Base-by-base conservation (phyloP, 2,888 invertebrate species). In the Troides helena region DNA sequence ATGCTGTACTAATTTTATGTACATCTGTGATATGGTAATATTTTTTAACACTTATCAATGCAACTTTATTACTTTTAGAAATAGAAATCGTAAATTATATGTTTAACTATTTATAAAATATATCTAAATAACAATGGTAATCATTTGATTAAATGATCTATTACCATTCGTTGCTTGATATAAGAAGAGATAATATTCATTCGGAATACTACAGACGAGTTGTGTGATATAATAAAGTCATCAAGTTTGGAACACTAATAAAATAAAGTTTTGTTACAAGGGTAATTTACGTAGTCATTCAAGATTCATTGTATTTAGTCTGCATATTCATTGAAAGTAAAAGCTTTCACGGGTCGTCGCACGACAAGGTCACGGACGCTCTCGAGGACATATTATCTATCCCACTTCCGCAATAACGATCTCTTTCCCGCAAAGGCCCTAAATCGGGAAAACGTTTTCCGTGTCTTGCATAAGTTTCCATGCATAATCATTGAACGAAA, bases 331-430 rank as follows among this genome's bases (percentile, higher is more conserved):
- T 67, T 58, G 70, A 76, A 80, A 80, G 76, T 77, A 77, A 78
- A 77, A 76, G 78, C 75, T 74, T 70, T 65, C 72, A 73, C 71
- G 73, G 76, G 80, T 78, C 70, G 71, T 75, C 77, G 72, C 72
- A 74, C 74, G 36, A 62, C 80, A 82, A 81, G 82, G 82, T 78
- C 80, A 79, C 72, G 80, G 78, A 64, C 78, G 73, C 62, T 60
- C 60, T 67, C 63, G 60, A 59, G 53, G 58, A 57, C 36, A 25
- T 3, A 30, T 30, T 46, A 30, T 39, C 65, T 17, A 56, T 56
- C 57, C 46, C 57, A 58, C 68, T 68, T 14, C 43, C 23, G 59
- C 59, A 59, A 57, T 5, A 65, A 57, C 56, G 65, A 66, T 14
- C 58, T 66, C 59, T 50, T n/a, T 62, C 57, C 39, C 71, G 60